Percentiles rank a stretch among this genome's conserved stretches.
Evolutionary conservation across 1,140 invertebrate genomes (phyloP).

Genomic region (Lucilia sericata): DNA sequence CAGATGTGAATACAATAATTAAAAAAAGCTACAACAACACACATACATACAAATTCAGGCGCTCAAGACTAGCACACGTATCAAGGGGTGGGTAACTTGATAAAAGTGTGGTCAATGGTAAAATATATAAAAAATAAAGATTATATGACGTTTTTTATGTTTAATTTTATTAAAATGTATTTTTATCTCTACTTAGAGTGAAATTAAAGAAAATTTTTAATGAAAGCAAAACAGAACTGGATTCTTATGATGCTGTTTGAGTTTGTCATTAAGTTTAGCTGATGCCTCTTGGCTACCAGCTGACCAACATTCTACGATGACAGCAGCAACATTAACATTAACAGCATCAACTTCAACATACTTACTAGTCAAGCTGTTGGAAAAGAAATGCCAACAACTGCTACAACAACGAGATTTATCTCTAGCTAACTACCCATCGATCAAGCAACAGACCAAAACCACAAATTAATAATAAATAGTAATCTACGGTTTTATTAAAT

Average conservation of each 20-base stretch:
- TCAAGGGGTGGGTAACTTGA: too few relatives aligned
- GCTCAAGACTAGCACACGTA: too few relatives aligned
- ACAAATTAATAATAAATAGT: slow-evolving; percentile 8
- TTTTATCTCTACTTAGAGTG: background rate
- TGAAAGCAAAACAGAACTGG: slow-evolving; percentile 44
- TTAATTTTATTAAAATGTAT: background rate
- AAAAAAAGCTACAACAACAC: too few relatives aligned
- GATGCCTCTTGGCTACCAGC: background rate
- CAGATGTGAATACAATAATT: background rate
- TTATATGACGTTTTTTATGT: too few relatives aligned
- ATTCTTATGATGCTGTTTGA: slow-evolving; percentile 28
- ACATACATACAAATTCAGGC: too few relatives aligned
- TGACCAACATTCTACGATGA: slow-evolving; percentile 19
- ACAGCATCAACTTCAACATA: background rate
- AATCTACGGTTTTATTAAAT: background rate
- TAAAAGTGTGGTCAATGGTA: background rate
- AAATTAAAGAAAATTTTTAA: slow-evolving; percentile 41
- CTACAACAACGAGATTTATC: slow-evolving; percentile 1
- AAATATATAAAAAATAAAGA: background rate
- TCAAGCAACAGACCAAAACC: background rate
- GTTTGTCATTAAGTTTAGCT: slow-evolving; percentile 1
- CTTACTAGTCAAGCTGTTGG: background rate
- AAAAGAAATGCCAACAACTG: background rate
- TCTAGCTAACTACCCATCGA: background rate
- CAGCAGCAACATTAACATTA: background rate